A percentile compares a stretch with the other conserved stretches of the same genome.
phyloP scores from a whole-genome alignment of 2,888 invertebrate species.

The Didymodactylos carnosus region DNA sequence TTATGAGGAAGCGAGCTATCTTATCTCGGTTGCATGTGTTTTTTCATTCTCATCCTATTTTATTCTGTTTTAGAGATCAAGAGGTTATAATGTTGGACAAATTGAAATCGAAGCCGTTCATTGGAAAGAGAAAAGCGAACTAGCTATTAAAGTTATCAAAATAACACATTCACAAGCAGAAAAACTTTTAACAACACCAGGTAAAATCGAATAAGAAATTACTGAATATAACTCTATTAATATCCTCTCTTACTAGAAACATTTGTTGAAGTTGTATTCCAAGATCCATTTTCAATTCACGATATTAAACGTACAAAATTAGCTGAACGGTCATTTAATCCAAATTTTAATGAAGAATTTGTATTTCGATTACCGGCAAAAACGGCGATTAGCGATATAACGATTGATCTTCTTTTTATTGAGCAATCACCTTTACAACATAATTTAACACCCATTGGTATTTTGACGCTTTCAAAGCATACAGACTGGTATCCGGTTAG shows the following conservation, averaged over 20 bases:
- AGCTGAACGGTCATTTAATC: not conserved
- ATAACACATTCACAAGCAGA: not conserved
- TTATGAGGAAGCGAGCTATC: too few species aligned
- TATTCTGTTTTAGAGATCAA: not conserved
- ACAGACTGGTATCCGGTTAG: not conserved
- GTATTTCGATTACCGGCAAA: not conserved
- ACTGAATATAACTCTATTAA: not conserved
- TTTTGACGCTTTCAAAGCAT: not conserved
- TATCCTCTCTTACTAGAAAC: not conserved
- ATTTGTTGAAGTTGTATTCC: not conserved
- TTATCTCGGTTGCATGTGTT: too few species aligned
- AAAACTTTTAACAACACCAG: not conserved
- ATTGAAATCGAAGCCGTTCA: not conserved
- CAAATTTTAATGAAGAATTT: not conserved
- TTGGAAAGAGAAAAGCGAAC: not conserved
- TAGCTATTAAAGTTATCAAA: not conserved
- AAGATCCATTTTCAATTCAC: not conserved
- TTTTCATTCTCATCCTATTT: too few species aligned
- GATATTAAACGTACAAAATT: not conserved
- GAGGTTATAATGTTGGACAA: not conserved
- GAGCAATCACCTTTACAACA: not conserved
- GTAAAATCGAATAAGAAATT: not conserved
- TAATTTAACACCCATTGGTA: not conserved
- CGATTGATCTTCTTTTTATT: not conserved
- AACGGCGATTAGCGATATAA: not conserved